phyloP scores from a whole-genome alignment of 1,140 invertebrate species.

The Apis dorsata region DNA sequence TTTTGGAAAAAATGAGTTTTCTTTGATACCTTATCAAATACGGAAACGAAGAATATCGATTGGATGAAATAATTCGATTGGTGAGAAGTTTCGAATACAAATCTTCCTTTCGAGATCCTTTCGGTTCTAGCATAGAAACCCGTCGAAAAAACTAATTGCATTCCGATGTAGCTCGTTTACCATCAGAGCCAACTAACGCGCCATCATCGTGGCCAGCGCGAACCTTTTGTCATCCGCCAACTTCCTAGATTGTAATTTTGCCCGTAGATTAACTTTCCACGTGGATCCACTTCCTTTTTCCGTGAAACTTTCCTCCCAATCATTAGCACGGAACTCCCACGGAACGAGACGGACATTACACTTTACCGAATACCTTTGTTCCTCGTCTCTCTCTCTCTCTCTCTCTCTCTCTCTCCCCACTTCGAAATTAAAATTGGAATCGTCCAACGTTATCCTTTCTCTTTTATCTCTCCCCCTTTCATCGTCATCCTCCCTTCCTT shows the following conservation, averaged over 20 bases:
- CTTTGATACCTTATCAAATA: background rate
- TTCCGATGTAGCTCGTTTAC: conserved; percentile 45
- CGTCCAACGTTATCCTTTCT: background rate
- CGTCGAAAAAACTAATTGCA: conserved; percentile 57
- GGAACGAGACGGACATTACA: conserved; percentile 38
- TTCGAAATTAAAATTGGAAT: conserved; percentile 25
- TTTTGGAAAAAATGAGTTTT: too few species aligned
- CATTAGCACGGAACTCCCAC: conserved; percentile 39
- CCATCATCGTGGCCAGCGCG: conserved; percentile 32
- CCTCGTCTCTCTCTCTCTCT: background rate
- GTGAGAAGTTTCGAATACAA: too few species aligned
- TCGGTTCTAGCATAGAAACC: background rate
- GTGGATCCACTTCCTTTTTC: conserved; percentile 18
- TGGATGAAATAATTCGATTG: too few species aligned
- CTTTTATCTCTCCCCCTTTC: background rate
- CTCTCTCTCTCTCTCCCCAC: background rate
- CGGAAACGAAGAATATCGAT: too few species aligned
- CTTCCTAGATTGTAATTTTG: conserved; percentile 49
- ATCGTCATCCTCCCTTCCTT: background rate
- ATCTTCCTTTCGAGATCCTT: background rate
- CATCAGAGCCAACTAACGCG: conserved; percentile 48
- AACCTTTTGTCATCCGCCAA: conserved; percentile 36
- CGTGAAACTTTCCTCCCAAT: conserved; percentile 33
- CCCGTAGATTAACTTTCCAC: conserved; percentile 45
- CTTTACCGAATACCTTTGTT: conserved; percentile 27